phyloP scores from a whole-genome alignment of 2,888 invertebrate genomes.

The Epinotia demarniana region DNA sequence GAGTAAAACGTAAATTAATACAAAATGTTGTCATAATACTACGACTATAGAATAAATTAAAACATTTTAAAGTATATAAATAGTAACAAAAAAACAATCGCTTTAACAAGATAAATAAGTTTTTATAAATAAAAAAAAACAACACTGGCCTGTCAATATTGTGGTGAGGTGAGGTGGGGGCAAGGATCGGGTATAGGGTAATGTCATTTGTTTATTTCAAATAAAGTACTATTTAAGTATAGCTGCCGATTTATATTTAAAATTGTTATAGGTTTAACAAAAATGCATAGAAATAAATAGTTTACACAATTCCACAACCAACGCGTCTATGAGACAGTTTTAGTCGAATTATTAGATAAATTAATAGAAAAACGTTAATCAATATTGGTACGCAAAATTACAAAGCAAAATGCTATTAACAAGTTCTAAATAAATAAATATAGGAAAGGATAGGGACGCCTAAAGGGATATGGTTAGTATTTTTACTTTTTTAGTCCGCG shows the following conservation, averaged over 20 bases:
- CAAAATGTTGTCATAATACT: constrained; percentile 71
- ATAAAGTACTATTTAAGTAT: constrained; percentile 78
- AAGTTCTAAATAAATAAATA: constrained; percentile 78
- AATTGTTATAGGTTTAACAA: constrained; percentile 75
- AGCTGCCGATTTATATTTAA: constrained; percentile 78
- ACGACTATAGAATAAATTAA: constrained; percentile 81
- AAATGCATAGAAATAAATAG: constrained; percentile 67
- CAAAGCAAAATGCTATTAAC: constrained; percentile 75
- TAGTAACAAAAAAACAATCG: constrained; percentile 79
- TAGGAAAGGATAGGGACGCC: constrained; percentile 70
- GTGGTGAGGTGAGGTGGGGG: constrained; percentile 59
- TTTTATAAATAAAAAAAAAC: constrained; percentile 73
- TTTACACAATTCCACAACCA: constrained; percentile 71
- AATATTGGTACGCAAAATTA: constrained; percentile 73
- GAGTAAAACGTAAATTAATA: constrained; percentile 71
- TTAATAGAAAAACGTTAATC: constrained; percentile 58
- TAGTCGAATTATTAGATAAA: constrained; percentile 50
- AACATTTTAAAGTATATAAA: constrained; percentile 78
- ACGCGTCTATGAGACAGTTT: constrained; percentile 54
- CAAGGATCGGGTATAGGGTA: constrained; percentile 52
- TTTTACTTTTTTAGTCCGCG: constrained; percentile 45
- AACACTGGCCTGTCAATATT: constrained; percentile 86
- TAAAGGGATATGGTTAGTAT: constrained; percentile 66
- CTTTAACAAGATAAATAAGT: constrained; percentile 80
- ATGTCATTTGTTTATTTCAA: constrained; percentile 83